Evolutionary conservation across 2,113 vertebrate species (phyloP).

Genomic region (Ictalurus furcatus): DNA sequence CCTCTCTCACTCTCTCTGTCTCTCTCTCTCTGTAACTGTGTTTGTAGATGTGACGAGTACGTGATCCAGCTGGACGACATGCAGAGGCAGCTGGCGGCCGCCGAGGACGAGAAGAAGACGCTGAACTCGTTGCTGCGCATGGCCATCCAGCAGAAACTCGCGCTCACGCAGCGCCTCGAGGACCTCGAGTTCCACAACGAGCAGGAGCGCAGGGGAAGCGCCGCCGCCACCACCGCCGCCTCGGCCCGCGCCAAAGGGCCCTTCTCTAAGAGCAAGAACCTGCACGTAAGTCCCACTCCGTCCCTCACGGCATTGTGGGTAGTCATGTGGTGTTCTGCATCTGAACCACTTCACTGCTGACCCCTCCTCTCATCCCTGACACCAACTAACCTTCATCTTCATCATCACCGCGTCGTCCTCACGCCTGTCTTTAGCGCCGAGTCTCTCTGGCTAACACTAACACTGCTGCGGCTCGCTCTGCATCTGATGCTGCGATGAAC

Average conservation of each 20-base stretch:
- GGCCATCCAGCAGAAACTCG: conserved; percentile 78
- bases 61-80: conserved; percentile 77
- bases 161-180: conserved; percentile 75
- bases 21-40: background rate
- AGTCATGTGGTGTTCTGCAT: background rate
- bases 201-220: conserved; percentile 84
- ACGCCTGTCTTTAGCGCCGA: background rate
- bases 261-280: conserved; percentile 79
- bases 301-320: conserved; percentile 51
- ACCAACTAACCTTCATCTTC: conserved; percentile 14
- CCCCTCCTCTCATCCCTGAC: conserved; percentile 1
- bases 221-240: conserved; percentile 27
- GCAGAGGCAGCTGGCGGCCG: conserved; percentile 75
- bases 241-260: conserved; percentile 74
- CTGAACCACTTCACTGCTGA: conserved; percentile 15
- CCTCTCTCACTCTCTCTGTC: background rate
- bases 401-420: background rate
- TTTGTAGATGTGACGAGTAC: conserved; percentile 74
- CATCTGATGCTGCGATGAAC: background rate
- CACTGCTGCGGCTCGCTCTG: background rate
- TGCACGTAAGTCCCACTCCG: conserved; percentile 85
- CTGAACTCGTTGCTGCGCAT: conserved; percentile 75
- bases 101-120: conserved; percentile 79
- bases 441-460: background rate
- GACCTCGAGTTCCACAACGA: conserved; percentile 85